These are phyloP conservation scores for Otis tarda DNA, from an alignment of 2,113 vertebrate species.

Conservation along the genomic window DNA sequence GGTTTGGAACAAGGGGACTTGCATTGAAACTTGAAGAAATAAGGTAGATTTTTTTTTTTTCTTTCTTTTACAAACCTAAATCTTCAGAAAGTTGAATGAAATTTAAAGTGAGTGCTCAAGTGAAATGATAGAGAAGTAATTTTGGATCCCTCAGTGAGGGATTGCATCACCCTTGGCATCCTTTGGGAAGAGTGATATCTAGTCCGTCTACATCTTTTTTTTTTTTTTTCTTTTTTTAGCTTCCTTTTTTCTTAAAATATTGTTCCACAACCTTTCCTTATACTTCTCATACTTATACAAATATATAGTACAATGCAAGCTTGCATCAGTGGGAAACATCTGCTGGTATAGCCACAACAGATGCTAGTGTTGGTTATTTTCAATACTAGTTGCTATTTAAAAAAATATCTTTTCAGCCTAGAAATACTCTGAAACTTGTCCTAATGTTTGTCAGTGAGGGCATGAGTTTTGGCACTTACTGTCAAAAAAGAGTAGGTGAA, in stretches of 20 bases:
- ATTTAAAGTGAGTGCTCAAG: background rate
- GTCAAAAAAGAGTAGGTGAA: background rate
- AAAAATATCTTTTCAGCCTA: background rate
- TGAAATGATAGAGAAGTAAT: background rate
- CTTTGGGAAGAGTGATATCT: background rate
- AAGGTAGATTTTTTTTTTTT: background rate
- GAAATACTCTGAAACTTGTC: background rate
- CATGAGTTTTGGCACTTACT: background rate
- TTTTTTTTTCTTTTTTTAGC: background rate
- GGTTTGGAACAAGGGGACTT: background rate
- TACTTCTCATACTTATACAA: background rate
- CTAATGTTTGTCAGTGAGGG: background rate
- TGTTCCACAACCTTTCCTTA: background rate
- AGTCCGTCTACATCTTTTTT: background rate
- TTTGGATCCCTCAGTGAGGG: background rate
- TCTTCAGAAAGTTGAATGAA: background rate
- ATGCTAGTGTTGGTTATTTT: background rate
- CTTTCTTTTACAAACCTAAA: background rate
- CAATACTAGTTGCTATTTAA: background rate
- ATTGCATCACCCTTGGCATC: background rate
- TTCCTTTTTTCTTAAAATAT: background rate
- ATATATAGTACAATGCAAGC: too few relatives aligned
- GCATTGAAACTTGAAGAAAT: background rate
- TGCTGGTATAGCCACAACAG: background rate
- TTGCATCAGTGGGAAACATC: background rate